Percentiles rank a stretch among this genome's conserved stretches.
Conservation (phyloP, 2,888 invertebrate genomes). For the Furcula furcula region DNA sequence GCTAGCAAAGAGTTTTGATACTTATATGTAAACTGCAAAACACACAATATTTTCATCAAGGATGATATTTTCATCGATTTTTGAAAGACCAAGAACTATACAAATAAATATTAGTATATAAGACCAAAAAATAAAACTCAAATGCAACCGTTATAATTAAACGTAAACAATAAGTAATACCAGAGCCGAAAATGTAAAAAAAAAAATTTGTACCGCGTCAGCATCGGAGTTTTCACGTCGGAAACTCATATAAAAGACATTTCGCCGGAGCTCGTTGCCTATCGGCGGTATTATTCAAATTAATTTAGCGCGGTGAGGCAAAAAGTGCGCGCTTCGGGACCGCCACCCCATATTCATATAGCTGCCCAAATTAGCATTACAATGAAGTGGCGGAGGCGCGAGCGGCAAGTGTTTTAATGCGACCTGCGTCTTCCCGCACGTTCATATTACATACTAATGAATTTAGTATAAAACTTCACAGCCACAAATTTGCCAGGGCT, state of each 20-base stretch:
- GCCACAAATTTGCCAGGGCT: conserved; percentile 61
- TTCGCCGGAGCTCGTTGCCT: conserved; percentile 65
- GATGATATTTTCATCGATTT: too few species aligned
- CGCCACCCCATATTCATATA: conserved; percentile 75
- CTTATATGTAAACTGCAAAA: too few species aligned
- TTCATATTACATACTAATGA: conserved; percentile 70
- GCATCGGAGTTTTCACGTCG: conserved; percentile 57
- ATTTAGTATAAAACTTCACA: conserved; percentile 68
- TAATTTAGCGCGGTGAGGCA: conserved; percentile 76
- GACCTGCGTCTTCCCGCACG: conserved; percentile 69
- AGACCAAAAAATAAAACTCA: too few species aligned
- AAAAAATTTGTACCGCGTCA: conserved; percentile 48
- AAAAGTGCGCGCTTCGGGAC: conserved; percentile 72
- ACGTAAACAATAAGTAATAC: conserved; percentile 59
- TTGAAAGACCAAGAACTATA: too few species aligned
- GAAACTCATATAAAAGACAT: conserved; percentile 76
- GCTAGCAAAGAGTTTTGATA: too few species aligned
- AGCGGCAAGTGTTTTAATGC: conserved; percentile 71
- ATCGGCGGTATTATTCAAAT: conserved; percentile 79
- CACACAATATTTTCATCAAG: too few species aligned
- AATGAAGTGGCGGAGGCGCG: conserved; percentile 75
- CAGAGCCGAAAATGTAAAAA: conserved; percentile 51
- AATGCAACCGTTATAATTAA: conserved; percentile 56
- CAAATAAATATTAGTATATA: too few species aligned
- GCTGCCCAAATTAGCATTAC: conserved; percentile 79